Evolutionary conservation across 2,888 invertebrate species (phyloP).

Genomic region (Chironomus riparius): DNA sequence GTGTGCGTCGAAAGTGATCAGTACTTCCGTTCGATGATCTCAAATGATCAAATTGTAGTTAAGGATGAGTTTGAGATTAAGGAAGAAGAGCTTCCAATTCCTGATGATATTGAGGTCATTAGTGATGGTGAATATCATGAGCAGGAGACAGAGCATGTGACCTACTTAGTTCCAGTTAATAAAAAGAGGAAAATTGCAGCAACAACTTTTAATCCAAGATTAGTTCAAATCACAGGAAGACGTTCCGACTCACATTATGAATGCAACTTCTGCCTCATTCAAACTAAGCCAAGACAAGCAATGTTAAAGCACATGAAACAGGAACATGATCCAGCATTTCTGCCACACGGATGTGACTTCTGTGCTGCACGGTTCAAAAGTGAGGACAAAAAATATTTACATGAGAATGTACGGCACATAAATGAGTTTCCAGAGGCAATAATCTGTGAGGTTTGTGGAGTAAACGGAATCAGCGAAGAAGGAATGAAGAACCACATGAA

Average conservation of each 20-base stretch:
- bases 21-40: background rate
- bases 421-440: background rate
- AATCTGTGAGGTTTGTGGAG: background rate
- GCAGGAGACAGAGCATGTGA: background rate
- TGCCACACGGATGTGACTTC: background rate
- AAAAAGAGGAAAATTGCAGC: background rate
- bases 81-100: background rate
- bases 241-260: background rate
- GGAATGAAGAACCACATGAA: background rate
- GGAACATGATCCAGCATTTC: background rate
- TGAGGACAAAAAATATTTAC: background rate
- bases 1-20: background rate
- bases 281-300: background rate
- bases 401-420: background rate
- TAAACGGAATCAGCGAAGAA: background rate
- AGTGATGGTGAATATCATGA: background rate
- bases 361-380: background rate
- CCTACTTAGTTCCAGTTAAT: background rate
- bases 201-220: slow-evolving; percentile 10
- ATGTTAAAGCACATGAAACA: background rate
- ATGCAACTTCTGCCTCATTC: slow-evolving; percentile 9
- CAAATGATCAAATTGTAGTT: background rate
- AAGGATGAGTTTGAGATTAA: background rate
- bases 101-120: background rate
- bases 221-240: background rate